A percentile compares a stretch with the other conserved stretches of the same genome.
These are phyloP conservation scores for Myopa testacea DNA, from an alignment of 2,888 invertebrate genomes.

Conservation along the genomic window DNA sequence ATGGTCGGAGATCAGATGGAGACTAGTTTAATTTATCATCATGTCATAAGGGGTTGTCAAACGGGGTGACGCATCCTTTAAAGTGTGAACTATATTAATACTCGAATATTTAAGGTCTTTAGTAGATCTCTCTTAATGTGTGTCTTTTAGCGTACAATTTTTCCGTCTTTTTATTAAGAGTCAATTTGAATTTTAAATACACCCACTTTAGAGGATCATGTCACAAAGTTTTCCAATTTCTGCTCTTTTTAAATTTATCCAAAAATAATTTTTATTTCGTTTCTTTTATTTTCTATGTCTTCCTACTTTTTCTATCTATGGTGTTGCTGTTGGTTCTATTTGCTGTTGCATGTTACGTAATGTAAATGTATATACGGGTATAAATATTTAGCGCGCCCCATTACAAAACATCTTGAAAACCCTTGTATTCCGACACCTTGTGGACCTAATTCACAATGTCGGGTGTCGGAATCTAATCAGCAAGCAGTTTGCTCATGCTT, in stretches of 20 bases:
- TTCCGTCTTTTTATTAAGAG: not conserved
- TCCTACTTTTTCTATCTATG: conserved; percentile 25
- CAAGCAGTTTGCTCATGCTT: conserved; percentile 85
- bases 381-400: conserved; percentile 57
- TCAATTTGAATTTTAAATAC: no score
- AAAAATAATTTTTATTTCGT: conserved; percentile 31
- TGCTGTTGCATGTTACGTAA: conserved; percentile 46
- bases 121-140: not conserved
- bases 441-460: conserved; percentile 86
- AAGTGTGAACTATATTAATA: not conserved
- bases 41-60: not conserved
- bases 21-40: not conserved
- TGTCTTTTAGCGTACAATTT: not conserved
- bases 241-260: not conserved
- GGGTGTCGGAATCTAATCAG: conserved; percentile 74
- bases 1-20: not conserved
- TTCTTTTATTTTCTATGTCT: conserved; percentile 48
- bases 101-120: not conserved
- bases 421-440: conserved; percentile 87
- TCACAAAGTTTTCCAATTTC: not conserved
- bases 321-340: conserved; percentile 44
- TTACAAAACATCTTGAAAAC: conserved; percentile 69
- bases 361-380: conserved; percentile 43
- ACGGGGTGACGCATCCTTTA: not conserved
- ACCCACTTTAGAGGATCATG: no score